Evolutionary conservation across 1,140 invertebrate species (phyloP).

Genomic region (Periplaneta americana): DNA sequence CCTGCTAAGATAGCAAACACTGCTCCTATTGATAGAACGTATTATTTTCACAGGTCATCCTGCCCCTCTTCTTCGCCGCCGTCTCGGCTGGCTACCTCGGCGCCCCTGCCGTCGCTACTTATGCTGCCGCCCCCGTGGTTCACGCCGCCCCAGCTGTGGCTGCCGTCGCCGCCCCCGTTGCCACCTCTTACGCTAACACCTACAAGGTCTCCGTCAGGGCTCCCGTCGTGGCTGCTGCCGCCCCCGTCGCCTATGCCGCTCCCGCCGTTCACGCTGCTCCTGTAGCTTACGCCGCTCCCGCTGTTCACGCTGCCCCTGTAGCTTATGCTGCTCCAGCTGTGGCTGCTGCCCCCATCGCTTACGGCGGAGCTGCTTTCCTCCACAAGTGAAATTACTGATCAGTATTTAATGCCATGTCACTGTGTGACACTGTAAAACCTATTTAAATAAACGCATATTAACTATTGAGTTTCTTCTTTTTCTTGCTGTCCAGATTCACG

Average conservation of each 20-base stretch:
- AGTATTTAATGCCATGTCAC: too few relatives aligned
- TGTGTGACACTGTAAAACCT: too few relatives aligned
- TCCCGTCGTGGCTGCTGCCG: constrained; percentile 27
- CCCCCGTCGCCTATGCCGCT: background rate
- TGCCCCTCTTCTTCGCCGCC: constrained; percentile 12
- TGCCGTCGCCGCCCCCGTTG: background rate
- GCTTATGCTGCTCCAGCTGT: background rate
- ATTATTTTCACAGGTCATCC: background rate
- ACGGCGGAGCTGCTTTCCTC: too few relatives aligned
- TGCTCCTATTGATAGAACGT: too few relatives aligned
- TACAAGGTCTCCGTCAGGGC: background rate
- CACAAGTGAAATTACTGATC: too few relatives aligned
- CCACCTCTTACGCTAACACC: background rate
- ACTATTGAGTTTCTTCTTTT: too few relatives aligned
- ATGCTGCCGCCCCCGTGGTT: background rate
- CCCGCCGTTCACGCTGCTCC: background rate
- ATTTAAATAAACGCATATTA: too few relatives aligned
- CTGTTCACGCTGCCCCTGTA: background rate
- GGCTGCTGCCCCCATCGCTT: constrained; percentile 14
- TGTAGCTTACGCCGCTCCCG: constrained; percentile 25
- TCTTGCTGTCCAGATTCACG: too few relatives aligned
- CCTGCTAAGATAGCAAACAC: too few relatives aligned
- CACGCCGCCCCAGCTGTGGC: constrained; percentile 1
- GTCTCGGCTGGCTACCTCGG: constrained; percentile 12
- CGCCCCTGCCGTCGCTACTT: constrained; percentile 5